Percentiles rank a stretch among this genome's conserved stretches.
Conservation (phyloP, 1,140 invertebrate genomes). For the Akabosia matsudoensis region DNA sequence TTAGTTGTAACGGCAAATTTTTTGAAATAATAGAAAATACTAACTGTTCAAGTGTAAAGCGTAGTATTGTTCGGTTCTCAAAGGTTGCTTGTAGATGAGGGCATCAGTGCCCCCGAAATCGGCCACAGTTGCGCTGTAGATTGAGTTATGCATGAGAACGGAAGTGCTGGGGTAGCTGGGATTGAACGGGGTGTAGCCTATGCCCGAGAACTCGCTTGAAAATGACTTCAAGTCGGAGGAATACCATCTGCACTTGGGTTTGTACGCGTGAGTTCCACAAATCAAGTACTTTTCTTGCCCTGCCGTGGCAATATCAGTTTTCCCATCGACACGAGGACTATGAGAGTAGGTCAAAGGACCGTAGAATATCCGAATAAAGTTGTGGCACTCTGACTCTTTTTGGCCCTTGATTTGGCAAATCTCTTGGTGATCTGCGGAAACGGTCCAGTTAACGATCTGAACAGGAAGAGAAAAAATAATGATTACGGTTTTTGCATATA, state of each 20-base stretch:
- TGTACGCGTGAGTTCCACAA: constrained; percentile 93
- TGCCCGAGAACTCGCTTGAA: constrained; percentile 36
- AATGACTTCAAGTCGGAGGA: constrained; percentile 30
- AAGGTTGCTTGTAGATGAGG: constrained; percentile 79
- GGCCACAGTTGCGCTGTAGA: constrained; percentile 54
- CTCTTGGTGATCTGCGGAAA: constrained; percentile 62
- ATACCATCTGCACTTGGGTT: constrained; percentile 73
- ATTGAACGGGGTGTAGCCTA: constrained; percentile 43
- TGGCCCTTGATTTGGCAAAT: constrained; percentile 82
- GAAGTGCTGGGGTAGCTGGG: constrained; percentile 40
- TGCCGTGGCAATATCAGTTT: not conserved
- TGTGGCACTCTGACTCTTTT: constrained; percentile 78
- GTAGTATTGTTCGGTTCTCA: constrained; percentile 80
- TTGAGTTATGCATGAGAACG: constrained; percentile 40
- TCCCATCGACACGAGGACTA: not conserved
- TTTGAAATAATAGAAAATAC: too few relatives aligned
- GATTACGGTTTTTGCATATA: not conserved
- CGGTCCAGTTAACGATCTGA: constrained; percentile 62
- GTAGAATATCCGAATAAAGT: constrained; percentile 79
- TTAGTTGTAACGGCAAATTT: too few relatives aligned
- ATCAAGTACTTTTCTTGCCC: constrained; percentile 63
- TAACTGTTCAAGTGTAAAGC: constrained; percentile 85
- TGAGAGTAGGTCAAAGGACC: constrained; percentile 33
- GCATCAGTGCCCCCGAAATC: constrained; percentile 90
- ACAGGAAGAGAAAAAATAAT: not conserved